Evolutionary conservation across 2,888 invertebrate species (phyloP).

Genomic region (Coleophora deauratella): DNA sequence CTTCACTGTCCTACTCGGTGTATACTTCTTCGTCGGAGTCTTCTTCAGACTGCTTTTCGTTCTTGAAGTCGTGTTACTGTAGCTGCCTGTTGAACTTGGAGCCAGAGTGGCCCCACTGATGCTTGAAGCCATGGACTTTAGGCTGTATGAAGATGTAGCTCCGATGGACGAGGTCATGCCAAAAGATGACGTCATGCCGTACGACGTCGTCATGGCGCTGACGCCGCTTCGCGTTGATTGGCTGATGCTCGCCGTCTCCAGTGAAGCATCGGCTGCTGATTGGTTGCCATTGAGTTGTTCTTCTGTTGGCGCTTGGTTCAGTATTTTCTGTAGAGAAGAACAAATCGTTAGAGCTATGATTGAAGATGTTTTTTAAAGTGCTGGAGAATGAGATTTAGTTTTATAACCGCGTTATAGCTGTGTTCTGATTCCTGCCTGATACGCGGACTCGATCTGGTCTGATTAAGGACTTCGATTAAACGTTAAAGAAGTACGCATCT

Average conservation of each 20-base stretch:
- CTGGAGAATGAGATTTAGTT: no score
- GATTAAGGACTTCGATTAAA: no score
- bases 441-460: no score
- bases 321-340: conserved; percentile 47
- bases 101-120: conserved; percentile 55
- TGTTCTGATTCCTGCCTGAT: no score
- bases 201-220: conserved; percentile 24
- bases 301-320: conserved; percentile 62
- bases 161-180: conserved; percentile 59
- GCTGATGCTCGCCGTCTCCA: conserved; percentile 49
- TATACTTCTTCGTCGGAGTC: conserved; percentile 56
- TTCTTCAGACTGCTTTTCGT: conserved; percentile 63
- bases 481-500: no score
- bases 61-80: conserved; percentile 49
- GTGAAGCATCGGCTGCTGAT: conserved; percentile 34
- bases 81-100: conserved; percentile 53
- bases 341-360: neutral
- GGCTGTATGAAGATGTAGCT: conserved; percentile 56
- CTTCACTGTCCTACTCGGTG: conserved; percentile 42
- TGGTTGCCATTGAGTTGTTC: conserved; percentile 55
- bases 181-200: conserved; percentile 49
- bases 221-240: conserved; percentile 52
- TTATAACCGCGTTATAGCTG: no score
- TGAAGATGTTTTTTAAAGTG: no score
- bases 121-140: conserved; percentile 53